A percentile compares a stretch with the other conserved stretches of the same genome.
These are phyloP conservation scores for Cydia splendana DNA, from an alignment of 1,140 invertebrate genomes.

Conservation along the genomic window DNA sequence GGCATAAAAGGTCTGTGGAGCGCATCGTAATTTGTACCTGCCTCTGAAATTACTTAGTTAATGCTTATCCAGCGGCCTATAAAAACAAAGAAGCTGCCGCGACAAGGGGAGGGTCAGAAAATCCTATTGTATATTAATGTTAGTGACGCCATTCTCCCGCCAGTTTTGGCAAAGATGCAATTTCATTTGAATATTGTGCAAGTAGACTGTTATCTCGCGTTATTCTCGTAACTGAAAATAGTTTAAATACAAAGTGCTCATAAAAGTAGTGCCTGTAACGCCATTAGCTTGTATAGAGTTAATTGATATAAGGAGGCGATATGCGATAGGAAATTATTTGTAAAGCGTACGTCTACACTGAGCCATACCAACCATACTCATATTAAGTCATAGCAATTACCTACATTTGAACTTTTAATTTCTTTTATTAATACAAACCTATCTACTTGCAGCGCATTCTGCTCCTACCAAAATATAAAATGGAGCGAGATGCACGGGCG, in stretches of 20 bases:
- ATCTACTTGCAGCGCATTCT: no score
- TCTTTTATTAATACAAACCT: no score
- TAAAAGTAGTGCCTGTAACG: conserved; percentile 64
- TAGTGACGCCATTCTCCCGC: conserved; percentile 70
- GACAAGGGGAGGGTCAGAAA: conserved; percentile 65
- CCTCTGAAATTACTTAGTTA: conserved; percentile 59
- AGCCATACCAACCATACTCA: not conserved
- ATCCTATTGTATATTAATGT: conserved; percentile 77
- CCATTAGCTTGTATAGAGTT: conserved; percentile 36
- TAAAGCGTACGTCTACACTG: not conserved
- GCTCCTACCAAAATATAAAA: no score
- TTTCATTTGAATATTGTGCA: conserved; percentile 80
- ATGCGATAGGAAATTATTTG: not conserved
- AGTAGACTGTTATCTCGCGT: conserved; percentile 70
- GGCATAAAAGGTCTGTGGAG: conserved; percentile 41
- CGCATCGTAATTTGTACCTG: conserved; percentile 49
- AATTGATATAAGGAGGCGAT: conserved; percentile 45
- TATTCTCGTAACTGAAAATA: conserved; percentile 65
- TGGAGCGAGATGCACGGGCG: no score
- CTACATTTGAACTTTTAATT: no score
- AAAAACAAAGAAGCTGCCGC: conserved; percentile 69
- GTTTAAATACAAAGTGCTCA: conserved; percentile 77
- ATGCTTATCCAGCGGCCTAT: conserved; percentile 67
- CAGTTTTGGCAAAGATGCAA: conserved; percentile 80
- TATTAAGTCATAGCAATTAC: not conserved